Evolutionary conservation across 2,888 invertebrate species (phyloP), one percentile per base, ranked within the genome.

Genomic region (Acronicta alni): DNA sequence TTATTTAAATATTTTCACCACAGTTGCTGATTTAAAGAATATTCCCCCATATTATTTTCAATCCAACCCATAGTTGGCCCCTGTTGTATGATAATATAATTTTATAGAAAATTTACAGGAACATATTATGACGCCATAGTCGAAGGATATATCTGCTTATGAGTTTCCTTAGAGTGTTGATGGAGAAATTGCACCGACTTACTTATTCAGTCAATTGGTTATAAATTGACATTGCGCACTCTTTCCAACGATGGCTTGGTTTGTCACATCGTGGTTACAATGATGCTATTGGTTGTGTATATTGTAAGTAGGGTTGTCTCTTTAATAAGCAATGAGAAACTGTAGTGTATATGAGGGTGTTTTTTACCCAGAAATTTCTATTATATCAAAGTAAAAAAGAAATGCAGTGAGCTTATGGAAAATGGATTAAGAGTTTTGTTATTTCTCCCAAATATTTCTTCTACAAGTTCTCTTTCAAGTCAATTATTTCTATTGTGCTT

Each of bases 201-300:
- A 48, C 26, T 57, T 47, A 39, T 38, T 38, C 35, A 48, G 57
- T 56, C 42, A n/a, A 53, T 59, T 58, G 44, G 62, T 43, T 41
- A 60, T 72, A 72, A 68, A 77, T 68, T 74, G 57, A 51, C 62
- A 26, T 42, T 44, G 56, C 53, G 48, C 39, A 35, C 58, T 63
- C 57, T 62, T 70, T 49, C 45, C 54, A 45, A 55, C 57, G 54
- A 69, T 53, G 57, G 71, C 57, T 60, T 59, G 55, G 58, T 47
- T 49, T 74, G 58, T 75, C 56, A 70, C 62, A 63, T 67, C 59
- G 58, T 67, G 51, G 64, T 53, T 62, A 67, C 67, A 70, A 54
- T 70, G 54, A 66, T 35, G 61, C 48, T 57, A 52, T 63, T 76
- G 58, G 60, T 44, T 49, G 38, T 57, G 49, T 52, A 49, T 38